Evolutionary conservation across 30 jellyfish, hydroid and myxozoan genomes (phyloP).

Genomic region (Phacellophora camtschatica): DNA sequence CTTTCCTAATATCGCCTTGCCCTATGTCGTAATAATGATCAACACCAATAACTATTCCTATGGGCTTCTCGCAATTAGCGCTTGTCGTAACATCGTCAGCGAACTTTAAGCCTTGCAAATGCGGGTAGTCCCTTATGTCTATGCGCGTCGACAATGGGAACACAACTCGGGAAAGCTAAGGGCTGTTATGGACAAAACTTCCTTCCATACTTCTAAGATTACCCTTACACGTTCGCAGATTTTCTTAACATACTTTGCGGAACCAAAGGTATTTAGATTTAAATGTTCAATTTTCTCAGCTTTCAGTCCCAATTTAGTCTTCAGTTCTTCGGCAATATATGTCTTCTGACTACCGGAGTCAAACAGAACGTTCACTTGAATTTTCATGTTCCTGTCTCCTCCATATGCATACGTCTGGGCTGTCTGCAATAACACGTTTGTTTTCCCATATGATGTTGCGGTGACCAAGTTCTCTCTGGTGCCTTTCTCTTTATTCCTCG

Average conservation of each 20-base stretch:
- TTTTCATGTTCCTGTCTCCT: background rate
- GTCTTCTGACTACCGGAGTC: constrained; percentile 30
- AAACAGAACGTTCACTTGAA: background rate
- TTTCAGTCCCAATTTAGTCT: constrained; percentile 6
- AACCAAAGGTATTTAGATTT: constrained; percentile 12
- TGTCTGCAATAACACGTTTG: background rate
- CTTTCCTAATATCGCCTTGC: constrained; percentile 38
- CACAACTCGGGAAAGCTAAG: constrained; percentile 5
- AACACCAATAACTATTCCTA: constrained; percentile 15
- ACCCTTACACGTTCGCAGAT: background rate
- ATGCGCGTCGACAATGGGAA: constrained; percentile 4
- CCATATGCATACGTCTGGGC: constrained; percentile 6
- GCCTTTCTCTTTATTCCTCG: background rate
- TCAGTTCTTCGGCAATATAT: constrained; percentile 23
- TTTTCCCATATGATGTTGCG: background rate
- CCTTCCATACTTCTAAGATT: background rate
- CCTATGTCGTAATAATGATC: constrained; percentile 31
- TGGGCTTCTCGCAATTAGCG: constrained; percentile 11
- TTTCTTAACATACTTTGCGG: background rate
- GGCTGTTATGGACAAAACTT: background rate
- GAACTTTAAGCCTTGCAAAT: background rate
- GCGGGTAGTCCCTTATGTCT: background rate
- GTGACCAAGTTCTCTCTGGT: background rate
- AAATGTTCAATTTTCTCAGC: background rate
- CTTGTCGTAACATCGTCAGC: background rate